Evolutionary conservation across 2,113 vertebrate genomes (phyloP).

Genomic region (Bubo bubo): DNA sequence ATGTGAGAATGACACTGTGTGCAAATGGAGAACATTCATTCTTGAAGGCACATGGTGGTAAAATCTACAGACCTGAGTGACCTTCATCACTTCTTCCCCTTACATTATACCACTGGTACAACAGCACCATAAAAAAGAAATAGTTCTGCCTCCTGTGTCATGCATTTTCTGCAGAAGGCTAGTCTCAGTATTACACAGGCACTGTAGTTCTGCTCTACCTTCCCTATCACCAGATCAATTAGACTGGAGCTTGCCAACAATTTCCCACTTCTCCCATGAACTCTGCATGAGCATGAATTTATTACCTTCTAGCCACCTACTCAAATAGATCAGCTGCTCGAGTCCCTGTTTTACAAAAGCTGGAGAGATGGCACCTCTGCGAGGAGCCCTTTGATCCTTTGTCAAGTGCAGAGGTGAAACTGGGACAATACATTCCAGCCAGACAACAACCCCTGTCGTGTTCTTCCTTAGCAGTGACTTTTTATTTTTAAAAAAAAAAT

Average conservation of each 20-base stretch:
- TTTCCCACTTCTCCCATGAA: not conserved
- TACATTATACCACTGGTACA: too few relatives aligned
- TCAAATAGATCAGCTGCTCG: not conserved
- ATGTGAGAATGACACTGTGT: not conserved
- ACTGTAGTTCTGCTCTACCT: not conserved
- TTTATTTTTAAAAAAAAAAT: not conserved
- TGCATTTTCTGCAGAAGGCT: not conserved
- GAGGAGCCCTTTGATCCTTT: not conserved
- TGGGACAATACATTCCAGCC: not conserved
- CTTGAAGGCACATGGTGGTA: not conserved
- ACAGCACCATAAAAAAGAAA: not conserved
- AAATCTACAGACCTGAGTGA: not conserved
- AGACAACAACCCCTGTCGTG: not conserved
- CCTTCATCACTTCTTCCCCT: not conserved
- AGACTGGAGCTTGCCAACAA: not conserved
- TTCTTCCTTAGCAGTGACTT: not conserved
- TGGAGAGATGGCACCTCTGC: not conserved
- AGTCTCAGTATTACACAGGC: not conserved
- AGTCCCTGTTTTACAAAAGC: not conserved
- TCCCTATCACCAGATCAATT: not conserved
- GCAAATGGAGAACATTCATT: not conserved
- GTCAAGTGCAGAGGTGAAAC: not conserved
- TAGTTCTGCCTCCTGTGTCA: not conserved
- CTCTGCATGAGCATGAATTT: not conserved
- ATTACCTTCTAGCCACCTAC: not conserved